Evolutionary conservation across 2,888 invertebrate species (phyloP), one percentile per base, ranked within the genome.

Genomic region (Nomada goodeniana): DNA sequence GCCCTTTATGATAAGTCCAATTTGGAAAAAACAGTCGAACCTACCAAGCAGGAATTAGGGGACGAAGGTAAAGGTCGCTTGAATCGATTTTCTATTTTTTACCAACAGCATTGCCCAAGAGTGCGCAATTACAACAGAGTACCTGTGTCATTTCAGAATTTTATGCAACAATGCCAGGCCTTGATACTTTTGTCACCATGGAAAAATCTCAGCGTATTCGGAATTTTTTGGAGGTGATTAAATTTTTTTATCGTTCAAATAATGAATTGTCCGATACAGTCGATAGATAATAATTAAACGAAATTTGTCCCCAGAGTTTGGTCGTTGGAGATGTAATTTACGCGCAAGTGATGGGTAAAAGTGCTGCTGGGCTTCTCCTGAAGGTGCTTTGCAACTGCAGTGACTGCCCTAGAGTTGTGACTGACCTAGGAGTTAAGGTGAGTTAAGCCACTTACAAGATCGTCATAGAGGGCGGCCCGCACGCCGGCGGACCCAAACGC

Each of bases 371-470:
- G 80, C 95, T 96, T 95, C 96, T 96, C 95, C 95, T 98, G 87
- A 97, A 97, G 94, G 96, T 98, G 36, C 94, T 98, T 68, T 98
- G 98, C 94, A 96, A 97, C 77, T 96, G 97, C 79, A 97, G 97
- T 84, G 97, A 96, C 71, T 96, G 96, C 86, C 96, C 96, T 63
- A 95, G 97, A 93, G 97, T 97, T 94, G 96, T 98, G 68, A 97
- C 97, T 71, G 98, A 98, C 94, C 96, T 98, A 86, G 97, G 97
- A 93, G 96, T 98, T 78, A 98, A 97, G 96, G 98, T 98, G 95
- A 92, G 91, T 50, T 13, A 2, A 47, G 61, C 1, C 20, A 5
- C 5, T 1, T 55, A 52, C 52, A 20, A 36, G 7, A 36, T 36
- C 36, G 5, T 36, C 36, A 36, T 36, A 36, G 36, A 36, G 36